Conservation (phyloP, 1,140 invertebrate species). For the Spodoptera frugiperda region DNA sequence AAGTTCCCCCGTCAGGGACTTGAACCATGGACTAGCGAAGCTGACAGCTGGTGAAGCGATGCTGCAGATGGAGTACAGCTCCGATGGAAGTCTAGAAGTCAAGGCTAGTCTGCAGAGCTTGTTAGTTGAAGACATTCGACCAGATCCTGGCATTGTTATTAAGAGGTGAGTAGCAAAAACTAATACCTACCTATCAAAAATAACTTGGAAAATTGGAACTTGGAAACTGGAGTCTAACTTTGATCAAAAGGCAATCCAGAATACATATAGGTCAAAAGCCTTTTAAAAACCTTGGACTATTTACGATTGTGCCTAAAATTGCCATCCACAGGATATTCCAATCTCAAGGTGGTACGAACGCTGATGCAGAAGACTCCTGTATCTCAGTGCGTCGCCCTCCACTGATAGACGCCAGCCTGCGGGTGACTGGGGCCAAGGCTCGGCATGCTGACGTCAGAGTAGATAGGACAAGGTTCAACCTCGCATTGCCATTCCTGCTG, state of each 20-base stretch:
- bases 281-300: no score
- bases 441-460: conserved; percentile 89
- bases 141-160: conserved; percentile 88
- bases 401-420: conserved; percentile 66
- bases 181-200: not conserved
- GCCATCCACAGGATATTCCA: conserved; percentile 88
- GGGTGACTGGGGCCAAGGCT: conserved; percentile 83
- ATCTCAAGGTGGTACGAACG: conserved; percentile 87
- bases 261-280: no score
- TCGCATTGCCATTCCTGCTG: conserved; percentile 91
- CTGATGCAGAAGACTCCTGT: conserved; percentile 83
- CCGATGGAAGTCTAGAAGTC: conserved; percentile 90
- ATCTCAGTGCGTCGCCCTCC: conserved; percentile 77
- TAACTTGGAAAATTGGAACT: not conserved
- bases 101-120: conserved; percentile 91
- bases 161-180: conserved; percentile 86
- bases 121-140: conserved; percentile 91
- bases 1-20: conserved; percentile 91
- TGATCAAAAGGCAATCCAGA: no score
- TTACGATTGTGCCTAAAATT: no score
- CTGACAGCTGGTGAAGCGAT: conserved; percentile 91
- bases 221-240: no score
- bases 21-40: conserved; percentile 90
- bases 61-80: conserved; percentile 88
- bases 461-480: conserved; percentile 90